Evolutionary conservation across 2,797 vertebrate genomes (phyloP).

Genomic region (Garrulus glandarius): DNA sequence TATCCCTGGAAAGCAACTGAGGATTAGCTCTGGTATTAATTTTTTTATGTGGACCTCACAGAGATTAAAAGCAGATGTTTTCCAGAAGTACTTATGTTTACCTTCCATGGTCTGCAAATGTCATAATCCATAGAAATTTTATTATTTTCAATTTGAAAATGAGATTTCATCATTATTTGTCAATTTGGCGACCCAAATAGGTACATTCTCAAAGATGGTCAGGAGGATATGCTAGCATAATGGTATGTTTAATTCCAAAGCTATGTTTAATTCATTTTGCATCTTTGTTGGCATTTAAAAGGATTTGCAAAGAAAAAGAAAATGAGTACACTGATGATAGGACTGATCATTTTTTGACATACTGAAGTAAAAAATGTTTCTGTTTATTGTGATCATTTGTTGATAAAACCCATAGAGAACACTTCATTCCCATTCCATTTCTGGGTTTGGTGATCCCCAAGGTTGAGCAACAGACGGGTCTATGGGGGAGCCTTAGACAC

Average conservation of each 20-base stretch:
- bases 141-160: neutral
- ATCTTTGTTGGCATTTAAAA: neutral
- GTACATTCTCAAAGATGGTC: neutral
- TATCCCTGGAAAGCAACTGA: neutral
- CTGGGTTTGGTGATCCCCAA: neutral
- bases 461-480: neutral
- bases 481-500: neutral
- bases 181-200: neutral
- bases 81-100: neutral
- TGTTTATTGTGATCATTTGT: neutral
- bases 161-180: neutral
- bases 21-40: constrained; percentile 2
- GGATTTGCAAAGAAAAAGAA: neutral
- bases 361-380: neutral
- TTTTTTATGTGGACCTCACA: neutral
- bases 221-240: neutral
- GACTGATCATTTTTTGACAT: neutral
- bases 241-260: neutral
- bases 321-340: neutral
- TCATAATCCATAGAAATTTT: neutral
- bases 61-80: constrained; percentile 47
- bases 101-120: neutral
- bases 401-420: neutral
- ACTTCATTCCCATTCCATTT: neutral
- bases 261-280: neutral